phyloP scores from a whole-genome alignment of 2,797 vertebrate species.

The Cossypha polioptera region DNA sequence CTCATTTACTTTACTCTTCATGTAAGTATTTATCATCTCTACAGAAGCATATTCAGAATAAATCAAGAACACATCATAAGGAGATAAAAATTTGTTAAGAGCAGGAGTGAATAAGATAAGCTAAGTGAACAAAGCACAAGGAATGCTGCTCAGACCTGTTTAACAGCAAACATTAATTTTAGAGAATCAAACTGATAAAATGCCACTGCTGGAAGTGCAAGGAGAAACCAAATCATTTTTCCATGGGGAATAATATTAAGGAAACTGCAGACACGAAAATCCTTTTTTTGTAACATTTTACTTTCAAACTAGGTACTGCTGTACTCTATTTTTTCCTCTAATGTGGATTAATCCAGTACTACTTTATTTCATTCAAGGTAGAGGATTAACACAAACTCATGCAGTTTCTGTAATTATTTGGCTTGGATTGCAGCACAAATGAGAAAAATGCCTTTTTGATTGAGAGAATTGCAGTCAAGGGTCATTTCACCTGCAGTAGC shows the following conservation, averaged over 20 bases:
- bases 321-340: background rate
- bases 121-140: background rate
- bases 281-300: background rate
- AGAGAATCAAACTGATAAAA: background rate
- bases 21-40: background rate
- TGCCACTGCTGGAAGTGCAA: background rate
- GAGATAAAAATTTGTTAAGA: conserved; percentile 13
- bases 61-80: background rate
- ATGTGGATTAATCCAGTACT: background rate
- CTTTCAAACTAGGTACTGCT: background rate
- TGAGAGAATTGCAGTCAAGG: background rate
- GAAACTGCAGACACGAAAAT: background rate
- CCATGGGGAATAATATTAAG: background rate
- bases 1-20: background rate
- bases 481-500: background rate
- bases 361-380: background rate
- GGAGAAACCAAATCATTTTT: background rate
- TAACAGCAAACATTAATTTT: background rate
- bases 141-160: conserved; percentile 34
- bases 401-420: background rate
- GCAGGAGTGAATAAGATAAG: background rate
- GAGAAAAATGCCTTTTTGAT: background rate
- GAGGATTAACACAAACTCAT: background rate
- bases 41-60: background rate
- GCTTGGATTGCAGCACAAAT: background rate